These are phyloP conservation scores for Collichthys lucidus DNA, from an alignment of 2,113 vertebrate genomes.

Conservation along the genomic window DNA sequence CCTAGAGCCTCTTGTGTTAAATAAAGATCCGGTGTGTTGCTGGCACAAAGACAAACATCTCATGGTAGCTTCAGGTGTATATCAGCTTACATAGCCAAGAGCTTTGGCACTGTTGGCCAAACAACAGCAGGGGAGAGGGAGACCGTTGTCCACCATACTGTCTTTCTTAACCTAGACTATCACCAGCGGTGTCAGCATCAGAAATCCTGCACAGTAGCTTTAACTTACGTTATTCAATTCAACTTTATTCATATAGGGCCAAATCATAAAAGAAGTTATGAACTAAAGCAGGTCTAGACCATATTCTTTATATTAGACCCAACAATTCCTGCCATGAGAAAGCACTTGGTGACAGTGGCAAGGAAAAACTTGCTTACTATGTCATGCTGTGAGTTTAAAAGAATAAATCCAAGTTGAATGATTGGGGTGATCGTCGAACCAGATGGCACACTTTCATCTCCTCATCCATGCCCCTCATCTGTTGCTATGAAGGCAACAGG, in stretches of 20 bases:
- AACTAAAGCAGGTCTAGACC: too few relatives aligned
- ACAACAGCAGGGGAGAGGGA: neutral
- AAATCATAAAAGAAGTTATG: too few relatives aligned
- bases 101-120: neutral
- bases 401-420: neutral
- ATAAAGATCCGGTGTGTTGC: neutral
- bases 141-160: neutral
- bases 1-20: neutral
- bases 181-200: neutral
- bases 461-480: conserved; percentile 20
- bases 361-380: neutral
- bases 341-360: too few relatives aligned
- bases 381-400: neutral
- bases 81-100: neutral
- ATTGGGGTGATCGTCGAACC: conserved; percentile 10
- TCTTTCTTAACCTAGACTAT: neutral
- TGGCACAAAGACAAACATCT: neutral
- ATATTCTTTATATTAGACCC: too few relatives aligned
- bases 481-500: conserved; percentile 14
- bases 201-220: neutral
- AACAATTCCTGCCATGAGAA: too few relatives aligned
- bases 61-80: neutral
- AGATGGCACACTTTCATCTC: conserved; percentile 15
- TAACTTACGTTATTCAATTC: too few relatives aligned
- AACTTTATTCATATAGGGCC: too few relatives aligned